Evolutionary conservation across 2,888 invertebrate species (phyloP).

Genomic region (Calameuta pallipes): DNA sequence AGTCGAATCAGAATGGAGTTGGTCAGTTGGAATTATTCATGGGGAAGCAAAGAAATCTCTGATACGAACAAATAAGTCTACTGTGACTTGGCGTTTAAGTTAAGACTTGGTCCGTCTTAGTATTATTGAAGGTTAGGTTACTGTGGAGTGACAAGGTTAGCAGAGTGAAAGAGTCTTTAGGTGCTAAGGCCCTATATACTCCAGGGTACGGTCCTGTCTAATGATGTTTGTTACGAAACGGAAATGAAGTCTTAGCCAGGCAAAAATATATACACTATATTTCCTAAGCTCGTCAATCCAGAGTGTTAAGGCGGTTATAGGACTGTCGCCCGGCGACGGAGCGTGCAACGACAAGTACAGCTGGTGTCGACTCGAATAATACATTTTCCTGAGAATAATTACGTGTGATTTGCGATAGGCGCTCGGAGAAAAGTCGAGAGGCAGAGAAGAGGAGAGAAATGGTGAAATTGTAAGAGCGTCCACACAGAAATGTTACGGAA

Average conservation of each 20-base stretch:
- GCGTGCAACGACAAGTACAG: background rate
- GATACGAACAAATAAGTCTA: conserved; percentile 20
- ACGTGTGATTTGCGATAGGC: conserved; percentile 10
- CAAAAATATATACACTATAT: conserved; percentile 2
- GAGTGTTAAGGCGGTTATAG: background rate
- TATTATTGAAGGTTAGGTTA: background rate
- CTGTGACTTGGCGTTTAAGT: background rate
- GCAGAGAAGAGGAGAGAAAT: background rate
- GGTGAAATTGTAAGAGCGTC: background rate
- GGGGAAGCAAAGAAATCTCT: conserved; percentile 38
- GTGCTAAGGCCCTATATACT: background rate
- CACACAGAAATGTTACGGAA: background rate
- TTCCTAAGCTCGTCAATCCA: conserved; percentile 7
- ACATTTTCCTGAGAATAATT: conserved; percentile 24
- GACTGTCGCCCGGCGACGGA: background rate
- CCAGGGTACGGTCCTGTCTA: background rate
- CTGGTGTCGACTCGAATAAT: background rate
- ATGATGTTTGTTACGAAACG: conserved; percentile 14
- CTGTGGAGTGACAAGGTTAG: background rate
- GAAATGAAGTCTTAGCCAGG: conserved; percentile 19
- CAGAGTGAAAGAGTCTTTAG: background rate
- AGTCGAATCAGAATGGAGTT: background rate
- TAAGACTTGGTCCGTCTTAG: background rate
- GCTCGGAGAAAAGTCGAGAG: background rate
- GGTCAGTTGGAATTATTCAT: background rate